Evolutionary conservation across 2,888 invertebrate genomes (phyloP), one percentile per base, ranked within the genome.

Genomic region (Furcula furcula): DNA sequence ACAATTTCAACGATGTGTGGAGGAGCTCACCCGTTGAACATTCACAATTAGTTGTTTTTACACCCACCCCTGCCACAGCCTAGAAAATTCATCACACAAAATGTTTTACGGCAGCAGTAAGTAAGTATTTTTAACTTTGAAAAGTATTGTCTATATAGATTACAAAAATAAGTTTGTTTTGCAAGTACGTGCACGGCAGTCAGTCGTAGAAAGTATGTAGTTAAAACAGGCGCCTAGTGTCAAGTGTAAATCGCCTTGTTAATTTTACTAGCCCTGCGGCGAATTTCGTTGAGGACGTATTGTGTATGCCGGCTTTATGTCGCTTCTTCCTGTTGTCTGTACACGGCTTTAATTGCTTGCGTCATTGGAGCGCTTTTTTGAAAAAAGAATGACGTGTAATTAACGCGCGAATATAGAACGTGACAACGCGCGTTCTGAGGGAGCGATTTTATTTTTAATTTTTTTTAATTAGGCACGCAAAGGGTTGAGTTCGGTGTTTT

Each of bases 191-290:
- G 53, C 54, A 59, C 59, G 59, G 56, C 48, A 63, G 65, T 69
- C 60, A 60, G 55, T 55, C 60, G 66, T 65, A 70, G 69, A 80
- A 77, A n/a, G n/a, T n/a, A n/a, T 80, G 79, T 79, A 78, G 82
- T 79, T 74, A 85, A 86, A 83, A 76, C 80, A 82, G 76, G 44
- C 51, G 55, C 74, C 80, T 80, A 81, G 86, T 85, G 87, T 84
- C 85, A 86, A 89, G 89, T 84, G 85, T 87, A 89, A 88, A 89
- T 89, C 88, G 86, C 87, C 88, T 89, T 89, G 89, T 89, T 89
- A 89, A 89, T 89, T 88, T 88, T 74, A 66, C 76, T 71, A 69
- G 76, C 72, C 89, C 87, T 82, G 89, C 89, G 89, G 89, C 89
- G 77, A 87, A 87, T 86, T 88, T 87, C 67, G 78, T 78, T 73